These are phyloP conservation scores for Clusia tigrina DNA, from an alignment of 2,888 invertebrate species.

Conservation along the genomic window DNA sequence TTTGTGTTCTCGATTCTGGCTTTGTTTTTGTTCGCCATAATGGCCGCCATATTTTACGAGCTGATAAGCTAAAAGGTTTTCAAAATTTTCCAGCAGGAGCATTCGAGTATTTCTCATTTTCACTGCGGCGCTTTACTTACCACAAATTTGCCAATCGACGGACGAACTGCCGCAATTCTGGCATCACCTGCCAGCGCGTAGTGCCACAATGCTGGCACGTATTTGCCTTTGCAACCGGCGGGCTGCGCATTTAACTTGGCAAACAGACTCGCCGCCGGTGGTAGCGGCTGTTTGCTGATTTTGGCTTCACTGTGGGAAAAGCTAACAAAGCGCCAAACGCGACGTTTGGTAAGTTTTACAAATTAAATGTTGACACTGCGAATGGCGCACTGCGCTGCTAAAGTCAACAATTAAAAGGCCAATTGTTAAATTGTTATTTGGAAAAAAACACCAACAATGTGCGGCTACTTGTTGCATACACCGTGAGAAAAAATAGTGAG, in stretches of 20 bases:
- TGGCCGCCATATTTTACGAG: neutral
- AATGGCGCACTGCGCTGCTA: neutral
- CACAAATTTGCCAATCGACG: neutral
- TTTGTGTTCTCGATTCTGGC: neutral
- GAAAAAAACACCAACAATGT: neutral
- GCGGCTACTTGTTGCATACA: neutral
- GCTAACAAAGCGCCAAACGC: slow-evolving; percentile 45
- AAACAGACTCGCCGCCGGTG: neutral
- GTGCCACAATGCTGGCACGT: neutral
- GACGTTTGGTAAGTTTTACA: neutral
- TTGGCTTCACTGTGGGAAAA: slow-evolving; percentile 46
- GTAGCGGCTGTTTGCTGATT: neutral
- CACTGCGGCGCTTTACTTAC: too few relatives aligned
- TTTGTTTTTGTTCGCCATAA: neutral
- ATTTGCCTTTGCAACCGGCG: neutral
- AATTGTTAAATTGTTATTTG: neutral
- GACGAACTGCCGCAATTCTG: neutral
- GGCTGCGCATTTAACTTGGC: neutral
- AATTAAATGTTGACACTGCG: neutral
- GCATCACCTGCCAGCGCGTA: neutral
- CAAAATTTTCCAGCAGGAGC: neutral
- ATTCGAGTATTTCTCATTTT: neutral
- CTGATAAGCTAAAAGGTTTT: neutral
- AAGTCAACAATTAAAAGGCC: neutral
- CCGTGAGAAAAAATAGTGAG: too few relatives aligned